Percentiles rank a stretch among this genome's conserved stretches.
Conservation (phyloP, 37 sponge, comb jelly and placozoan genomes). For the Cliona cf. orientalis region DNA sequence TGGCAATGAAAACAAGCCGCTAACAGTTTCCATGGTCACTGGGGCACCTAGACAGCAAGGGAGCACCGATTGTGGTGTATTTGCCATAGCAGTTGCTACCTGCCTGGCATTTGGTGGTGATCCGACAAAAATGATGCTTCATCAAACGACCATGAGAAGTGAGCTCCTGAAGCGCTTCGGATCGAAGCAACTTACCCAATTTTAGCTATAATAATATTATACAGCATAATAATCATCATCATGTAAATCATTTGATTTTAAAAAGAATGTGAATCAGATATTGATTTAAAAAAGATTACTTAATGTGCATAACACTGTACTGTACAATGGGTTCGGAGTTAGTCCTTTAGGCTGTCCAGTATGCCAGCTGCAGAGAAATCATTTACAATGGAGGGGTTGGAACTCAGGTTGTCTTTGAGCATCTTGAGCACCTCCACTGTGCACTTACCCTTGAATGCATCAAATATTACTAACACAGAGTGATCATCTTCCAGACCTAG, state of each 20-base stretch:
- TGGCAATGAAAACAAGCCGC: neutral
- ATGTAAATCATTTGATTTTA: neutral
- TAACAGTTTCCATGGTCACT: no score
- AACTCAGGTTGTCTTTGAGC: neutral
- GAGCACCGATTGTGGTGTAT: neutral
- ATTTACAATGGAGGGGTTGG: conserved; percentile 26
- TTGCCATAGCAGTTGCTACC: neutral
- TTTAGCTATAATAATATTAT: neutral
- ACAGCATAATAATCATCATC: conserved; percentile 38
- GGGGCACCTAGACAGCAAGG: neutral
- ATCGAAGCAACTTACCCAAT: neutral
- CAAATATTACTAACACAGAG: conserved; percentile 2
- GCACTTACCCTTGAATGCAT: conserved; percentile 4
- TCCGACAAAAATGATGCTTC: neutral
- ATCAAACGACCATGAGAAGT: neutral
- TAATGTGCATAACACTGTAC: neutral
- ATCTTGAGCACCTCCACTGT: conserved; percentile 9
- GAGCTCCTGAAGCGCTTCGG: neutral
- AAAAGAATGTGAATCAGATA: no score
- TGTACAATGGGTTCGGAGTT: no score
- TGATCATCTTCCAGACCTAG: conserved; percentile 15
- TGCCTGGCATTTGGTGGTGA: neutral
- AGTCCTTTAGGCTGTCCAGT: no score
- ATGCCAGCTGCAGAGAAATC: conserved; percentile 50
- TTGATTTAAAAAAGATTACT: no score